Evolutionary conservation across 2,797 vertebrate species (phyloP), one percentile per base, ranked within the genome.

Genomic region (Manis crassicaudata): DNA sequence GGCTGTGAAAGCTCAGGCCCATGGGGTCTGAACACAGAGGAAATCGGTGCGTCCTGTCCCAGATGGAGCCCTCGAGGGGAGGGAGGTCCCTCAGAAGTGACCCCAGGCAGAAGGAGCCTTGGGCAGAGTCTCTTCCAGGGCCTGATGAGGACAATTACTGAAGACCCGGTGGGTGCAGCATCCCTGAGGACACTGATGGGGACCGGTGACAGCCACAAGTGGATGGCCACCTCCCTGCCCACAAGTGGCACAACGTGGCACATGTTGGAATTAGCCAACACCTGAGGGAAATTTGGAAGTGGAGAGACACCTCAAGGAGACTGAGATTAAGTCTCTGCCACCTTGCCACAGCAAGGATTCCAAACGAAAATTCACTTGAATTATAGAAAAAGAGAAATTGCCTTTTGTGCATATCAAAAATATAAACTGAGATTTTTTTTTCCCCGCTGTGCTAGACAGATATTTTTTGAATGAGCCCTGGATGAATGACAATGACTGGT

Each of bases 221-320:
- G 82, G 29, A 27, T 9, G 9, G 40, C 56, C 56, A 40, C 67
- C 21, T 68, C 17, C 25, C 27, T 1, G 1, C 1, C 32, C 63
- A 14, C 3, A 8, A 10, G 17, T 0, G 0, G 58, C 29, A 20
- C 3, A 6, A 17, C 7, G 25, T 6, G 17, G 65, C 76, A 46
- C 8, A 7, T 6, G 0, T 70, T 37, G 37, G 46, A 32, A 56
- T 72, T 35, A 73, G 63, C 52, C 60, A 52, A n/a, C 72, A 50
- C 35, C 40, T 21, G 14, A 3, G 14, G 70, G 21, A 77, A 25
- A 12, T 50, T 16, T 46, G 58, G 20, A 52, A 29, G 11, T 18
- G 17, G 72, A 54, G 23, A 58, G 54, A 70, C 89, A 27, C 14
- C 67, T 79, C 56, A 54, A n/a, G 37, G n/a, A 84, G 72, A 12